Percentiles rank a stretch among this genome's conserved stretches.
Evolutionary conservation across 30 jellyfish, hydroid and myxozoan genomes (phyloP).

Genomic region (Clytia hemisphaerica): DNA sequence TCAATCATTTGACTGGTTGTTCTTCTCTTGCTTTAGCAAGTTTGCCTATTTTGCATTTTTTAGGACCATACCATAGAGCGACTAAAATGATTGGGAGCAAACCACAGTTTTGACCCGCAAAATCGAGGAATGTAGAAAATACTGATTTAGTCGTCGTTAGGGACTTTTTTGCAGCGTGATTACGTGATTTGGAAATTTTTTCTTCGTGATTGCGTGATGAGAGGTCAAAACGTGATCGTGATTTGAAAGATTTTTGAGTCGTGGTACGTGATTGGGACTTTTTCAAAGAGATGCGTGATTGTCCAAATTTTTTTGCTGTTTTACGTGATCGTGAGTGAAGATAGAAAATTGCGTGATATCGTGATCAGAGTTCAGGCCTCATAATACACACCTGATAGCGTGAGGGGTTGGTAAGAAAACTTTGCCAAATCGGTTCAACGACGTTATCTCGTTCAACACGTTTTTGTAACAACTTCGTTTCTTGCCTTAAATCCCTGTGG

Average conservation of each 20-base stretch:
- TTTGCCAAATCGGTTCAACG: conserved; percentile 68
- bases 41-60: conserved; percentile 14
- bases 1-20: too few species aligned
- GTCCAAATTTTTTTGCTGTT: background rate
- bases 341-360: background rate
- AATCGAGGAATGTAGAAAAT: too few species aligned
- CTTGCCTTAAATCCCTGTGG: conserved; percentile 47
- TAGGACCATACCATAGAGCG: conserved; percentile 27
- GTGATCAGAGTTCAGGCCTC: background rate
- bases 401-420: conserved; percentile 53
- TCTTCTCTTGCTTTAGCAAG: conserved; percentile 5
- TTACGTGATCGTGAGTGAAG: background rate
- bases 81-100: too few species aligned
- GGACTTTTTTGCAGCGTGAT: too few species aligned
- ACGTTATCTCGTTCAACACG: conserved; percentile 56
- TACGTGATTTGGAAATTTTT: too few species aligned
- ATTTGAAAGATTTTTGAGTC: too few species aligned
- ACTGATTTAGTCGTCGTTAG: too few species aligned
- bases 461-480: conserved; percentile 30
- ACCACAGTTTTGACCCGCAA: too few species aligned
- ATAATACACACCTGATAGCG: conserved; percentile 39
- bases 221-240: too few species aligned
- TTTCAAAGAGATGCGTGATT: too few species aligned
- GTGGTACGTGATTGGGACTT: too few species aligned
- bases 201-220: too few species aligned